These are phyloP conservation scores for Cottus gobio DNA, from an alignment of 2,113 vertebrate species.

Conservation along the genomic window DNA sequence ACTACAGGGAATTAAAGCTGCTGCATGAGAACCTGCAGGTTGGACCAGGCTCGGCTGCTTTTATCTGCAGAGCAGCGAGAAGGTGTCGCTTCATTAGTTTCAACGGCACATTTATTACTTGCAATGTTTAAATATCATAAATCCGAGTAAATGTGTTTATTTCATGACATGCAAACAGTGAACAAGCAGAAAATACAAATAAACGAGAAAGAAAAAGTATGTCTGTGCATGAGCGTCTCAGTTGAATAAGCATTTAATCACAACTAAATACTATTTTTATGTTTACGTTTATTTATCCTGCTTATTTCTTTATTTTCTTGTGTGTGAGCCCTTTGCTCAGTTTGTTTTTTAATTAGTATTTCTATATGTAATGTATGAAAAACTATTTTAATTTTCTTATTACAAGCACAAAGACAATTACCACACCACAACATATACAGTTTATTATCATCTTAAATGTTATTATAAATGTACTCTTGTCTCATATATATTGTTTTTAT, in stretches of 20 bases:
- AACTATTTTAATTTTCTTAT: background rate
- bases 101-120: background rate
- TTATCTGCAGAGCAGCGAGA: too few species aligned
- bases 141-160: background rate
- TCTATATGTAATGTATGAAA: background rate
- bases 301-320: background rate
- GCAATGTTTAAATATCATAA: background rate
- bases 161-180: background rate
- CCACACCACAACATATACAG: background rate
- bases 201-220: background rate
- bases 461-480: background rate
- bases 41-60: background rate
- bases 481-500: background rate
- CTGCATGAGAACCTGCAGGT: background rate
- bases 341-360: background rate
- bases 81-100: background rate
- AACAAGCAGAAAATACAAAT: background rate
- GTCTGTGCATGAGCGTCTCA: background rate
- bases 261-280: background rate
- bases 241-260: background rate
- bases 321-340: background rate
- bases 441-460: background rate
- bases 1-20: conserved; percentile 16
- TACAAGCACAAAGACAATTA: background rate
- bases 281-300: background rate